These are phyloP conservation scores for Mormyrops attenuatus DNA, from an alignment of 2,797 vertebrate species.

Conservation along the genomic window DNA sequence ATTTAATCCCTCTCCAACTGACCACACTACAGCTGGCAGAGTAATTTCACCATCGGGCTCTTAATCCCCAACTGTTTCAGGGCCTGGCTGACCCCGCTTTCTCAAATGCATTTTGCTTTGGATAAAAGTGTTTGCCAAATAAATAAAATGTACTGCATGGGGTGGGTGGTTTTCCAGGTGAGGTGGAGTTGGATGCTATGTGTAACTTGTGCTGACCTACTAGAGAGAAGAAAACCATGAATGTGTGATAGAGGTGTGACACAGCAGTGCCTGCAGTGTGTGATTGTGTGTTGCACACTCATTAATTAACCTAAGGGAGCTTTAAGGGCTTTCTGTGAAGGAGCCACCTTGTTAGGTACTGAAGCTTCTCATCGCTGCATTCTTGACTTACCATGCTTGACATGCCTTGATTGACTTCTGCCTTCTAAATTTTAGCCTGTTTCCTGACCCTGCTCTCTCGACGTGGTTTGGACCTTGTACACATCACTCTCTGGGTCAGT, in stretches of 20 bases:
- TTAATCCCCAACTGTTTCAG: not conserved
- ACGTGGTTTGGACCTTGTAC: not conserved
- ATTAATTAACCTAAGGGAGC: not conserved
- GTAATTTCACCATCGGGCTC: not conserved
- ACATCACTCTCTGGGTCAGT: not conserved
- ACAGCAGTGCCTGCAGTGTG: no score
- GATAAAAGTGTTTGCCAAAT: not conserved
- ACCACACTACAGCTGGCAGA: not conserved
- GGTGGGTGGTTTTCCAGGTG: not conserved
- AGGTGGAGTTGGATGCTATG: not conserved
- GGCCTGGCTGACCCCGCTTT: not conserved
- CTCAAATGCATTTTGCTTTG: not conserved
- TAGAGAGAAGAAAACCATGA: not conserved
- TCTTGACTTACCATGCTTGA: not conserved
- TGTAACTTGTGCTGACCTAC: not conserved
- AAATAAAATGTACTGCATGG: not conserved
- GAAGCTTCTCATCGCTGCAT: not conserved
- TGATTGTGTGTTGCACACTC: not conserved
- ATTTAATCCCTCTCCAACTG: no score
- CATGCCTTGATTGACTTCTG: not conserved
- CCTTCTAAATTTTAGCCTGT: not conserved
- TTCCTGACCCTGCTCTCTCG: not conserved
- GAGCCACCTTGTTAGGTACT: not conserved
- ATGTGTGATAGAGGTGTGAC: not conserved
- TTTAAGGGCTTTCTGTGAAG: not conserved